Evolutionary conservation across 2,888 invertebrate species (phyloP), one percentile per base, ranked within the genome.

Genomic region (Plebejus melissa): DNA sequence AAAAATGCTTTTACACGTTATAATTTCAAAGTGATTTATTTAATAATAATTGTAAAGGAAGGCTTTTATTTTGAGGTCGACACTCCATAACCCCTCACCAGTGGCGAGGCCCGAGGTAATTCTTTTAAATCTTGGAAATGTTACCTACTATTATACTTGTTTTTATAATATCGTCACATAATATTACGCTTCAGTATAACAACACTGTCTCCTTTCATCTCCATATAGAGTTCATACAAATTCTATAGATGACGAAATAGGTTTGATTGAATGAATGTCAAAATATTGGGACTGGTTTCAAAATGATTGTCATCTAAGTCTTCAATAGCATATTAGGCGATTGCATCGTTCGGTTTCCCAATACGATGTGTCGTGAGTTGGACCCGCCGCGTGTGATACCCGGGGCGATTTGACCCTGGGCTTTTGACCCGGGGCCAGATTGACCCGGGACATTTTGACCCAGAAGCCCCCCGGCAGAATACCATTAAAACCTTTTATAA

Each of bases 381-480:
- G 71, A 32, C 72, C 46, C 54, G 28, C 54, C 32, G 28, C 72
- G 77, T 74, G 77, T 79, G 77, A 75, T 76, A 76, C 41, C 74
- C 58, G 76, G 75, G 28, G 57, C 76, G 74, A 77, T 80, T 77
- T 79, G 84, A 82, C 83, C 60, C 60, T 32, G 28, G 28, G 60
- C 60, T 11, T 60, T 60, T 85, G 86, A 86, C 86, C 32, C 32
- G 65, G 32, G 32, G 80, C 76, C 54, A 58, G 22, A 28, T 65
- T 86, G 85, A 86, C 86, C 65, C 5, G 32, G 65, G 11, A 60
- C 11, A 65, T 65, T 65, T 28, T 65, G 60, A 65, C 28, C 32
- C 60, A 65, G 11, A 36, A 36, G 32, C 5, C 13, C 13, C 13
- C 11, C 11, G 32, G 6, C 65, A 11, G 13, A 65, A 65, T 28